Evolutionary conservation across 1,140 invertebrate genomes (phyloP).

Genomic region (Lepeophtheirus salmonis): DNA sequence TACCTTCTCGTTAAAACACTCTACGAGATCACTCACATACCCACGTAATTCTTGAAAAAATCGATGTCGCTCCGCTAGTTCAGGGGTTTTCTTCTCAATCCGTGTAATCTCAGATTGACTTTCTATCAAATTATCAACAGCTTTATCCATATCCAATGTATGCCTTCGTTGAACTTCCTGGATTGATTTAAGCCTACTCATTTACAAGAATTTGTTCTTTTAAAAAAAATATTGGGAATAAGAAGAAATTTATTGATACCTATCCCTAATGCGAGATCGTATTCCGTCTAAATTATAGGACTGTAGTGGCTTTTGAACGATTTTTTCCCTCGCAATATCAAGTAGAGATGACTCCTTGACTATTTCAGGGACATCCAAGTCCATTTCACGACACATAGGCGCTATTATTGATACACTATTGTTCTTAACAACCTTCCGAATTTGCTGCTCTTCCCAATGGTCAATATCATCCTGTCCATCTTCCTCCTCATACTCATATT

Average conservation of each 20-base stretch:
- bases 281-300: not conserved
- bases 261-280: not conserved
- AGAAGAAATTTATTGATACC: not conserved
- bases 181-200: conserved; percentile 25
- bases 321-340: not conserved
- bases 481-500: conserved; percentile 2
- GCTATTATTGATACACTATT: not conserved
- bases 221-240: not conserved
- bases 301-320: not conserved
- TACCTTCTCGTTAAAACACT: conserved; percentile 53
- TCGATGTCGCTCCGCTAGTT: conserved; percentile 51
- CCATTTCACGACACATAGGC: not conserved
- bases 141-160: conserved; percentile 27
- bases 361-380: not conserved
- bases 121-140: conserved; percentile 16
- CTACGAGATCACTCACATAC: conserved; percentile 85
- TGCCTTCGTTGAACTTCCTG: conserved; percentile 39
- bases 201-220: no score
- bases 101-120: conserved; percentile 19
- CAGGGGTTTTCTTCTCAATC: conserved; percentile 33
- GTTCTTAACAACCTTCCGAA: conserved; percentile 4
- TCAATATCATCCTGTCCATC: not conserved
- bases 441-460: conserved; percentile 7
- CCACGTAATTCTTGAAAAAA: conserved; percentile 87
- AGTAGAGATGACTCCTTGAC: not conserved